Conservation (phyloP, 2,113 vertebrate species). For the Menura novaehollandiae region DNA sequence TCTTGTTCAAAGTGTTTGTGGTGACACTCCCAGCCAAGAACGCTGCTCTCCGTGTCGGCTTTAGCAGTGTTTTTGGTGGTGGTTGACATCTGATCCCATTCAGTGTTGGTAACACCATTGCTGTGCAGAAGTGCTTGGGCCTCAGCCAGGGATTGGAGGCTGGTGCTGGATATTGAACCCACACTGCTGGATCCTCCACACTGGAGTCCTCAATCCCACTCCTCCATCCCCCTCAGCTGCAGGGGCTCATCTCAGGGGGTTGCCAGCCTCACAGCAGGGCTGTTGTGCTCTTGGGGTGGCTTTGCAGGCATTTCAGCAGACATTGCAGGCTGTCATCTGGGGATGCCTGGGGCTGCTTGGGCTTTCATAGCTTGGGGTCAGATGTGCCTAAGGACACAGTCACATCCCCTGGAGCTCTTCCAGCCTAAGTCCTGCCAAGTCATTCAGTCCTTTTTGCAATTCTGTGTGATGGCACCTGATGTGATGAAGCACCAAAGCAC, state of each 20-base stretch:
- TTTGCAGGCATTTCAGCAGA: not conserved
- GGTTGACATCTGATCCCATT: not conserved
- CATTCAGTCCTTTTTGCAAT: not conserved
- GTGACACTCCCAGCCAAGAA: not conserved
- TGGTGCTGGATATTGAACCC: not conserved
- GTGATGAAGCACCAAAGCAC: not conserved
- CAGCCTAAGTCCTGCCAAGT: not conserved
- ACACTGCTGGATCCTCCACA: not conserved
- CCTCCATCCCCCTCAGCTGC: not conserved
- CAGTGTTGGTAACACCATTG: not conserved
- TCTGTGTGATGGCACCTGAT: not conserved
- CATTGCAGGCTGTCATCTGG: not conserved
- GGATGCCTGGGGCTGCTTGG: not conserved
- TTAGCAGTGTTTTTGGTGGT: not conserved
- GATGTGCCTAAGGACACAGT: not conserved
- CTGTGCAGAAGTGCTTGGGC: not conserved
- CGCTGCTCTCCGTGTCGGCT: accelerated
- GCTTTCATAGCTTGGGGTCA: not conserved
- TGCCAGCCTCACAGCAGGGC: not conserved
- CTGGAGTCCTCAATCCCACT: not conserved
- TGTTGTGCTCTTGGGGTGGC: not conserved
- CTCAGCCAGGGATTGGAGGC: not conserved
- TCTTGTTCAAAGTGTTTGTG: not conserved
- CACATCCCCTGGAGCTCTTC: not conserved
- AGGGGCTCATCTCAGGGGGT: not conserved